Base-by-base conservation (phyloP, 2,888 invertebrate species). In the Zaprionus lineosus region DNA sequence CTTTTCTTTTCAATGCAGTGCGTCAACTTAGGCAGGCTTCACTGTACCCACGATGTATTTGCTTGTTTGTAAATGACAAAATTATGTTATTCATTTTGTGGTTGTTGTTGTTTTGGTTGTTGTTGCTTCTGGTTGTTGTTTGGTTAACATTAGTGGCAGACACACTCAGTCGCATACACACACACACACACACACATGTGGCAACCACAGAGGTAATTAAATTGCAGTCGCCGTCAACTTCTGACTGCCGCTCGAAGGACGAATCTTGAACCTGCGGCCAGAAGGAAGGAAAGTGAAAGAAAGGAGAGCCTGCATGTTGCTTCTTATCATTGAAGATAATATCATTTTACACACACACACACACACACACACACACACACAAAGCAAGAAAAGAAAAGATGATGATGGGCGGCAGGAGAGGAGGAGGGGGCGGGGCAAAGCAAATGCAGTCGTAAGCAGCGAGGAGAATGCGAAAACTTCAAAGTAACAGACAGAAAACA, bases 171-270 rank as follows among this genome's bases (percentile, higher is more conserved):
- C n/a, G 7, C 11, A 55, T 21, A 28, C 12, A 50, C 24, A 28
- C 28, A 9, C 24, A 40, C 29, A 36, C 12, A 36, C 19, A 21
- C 34, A 46, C 37, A 21, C 8, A 11, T 14, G 46, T 39, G 7
- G 48, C 73, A 56, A 58, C 63, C 64, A 57, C 68, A 76, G 41
- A 55, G 51, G 84, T 85, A 85, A 85, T 85, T 85, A 86, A 85
- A 87, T 85, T 85, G 71, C 67, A 70, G 44, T 67, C 52, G 36
- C 19, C 34, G 46, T 44, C 16, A 58, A 53, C 55, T 53, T 73
- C 73, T 56, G 57, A 47, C 53, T 69, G 40, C 36, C 29, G 34
- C 39, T 40, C 52, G 74, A 76, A 83, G 79, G 69, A 75, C 81
- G 79, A 67, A 85, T 79, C 61, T 83, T 79, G 76, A 83, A 79